phyloP scores from a whole-genome alignment of 2,797 vertebrate species.

The Poeciliopsis presidionis region DNA sequence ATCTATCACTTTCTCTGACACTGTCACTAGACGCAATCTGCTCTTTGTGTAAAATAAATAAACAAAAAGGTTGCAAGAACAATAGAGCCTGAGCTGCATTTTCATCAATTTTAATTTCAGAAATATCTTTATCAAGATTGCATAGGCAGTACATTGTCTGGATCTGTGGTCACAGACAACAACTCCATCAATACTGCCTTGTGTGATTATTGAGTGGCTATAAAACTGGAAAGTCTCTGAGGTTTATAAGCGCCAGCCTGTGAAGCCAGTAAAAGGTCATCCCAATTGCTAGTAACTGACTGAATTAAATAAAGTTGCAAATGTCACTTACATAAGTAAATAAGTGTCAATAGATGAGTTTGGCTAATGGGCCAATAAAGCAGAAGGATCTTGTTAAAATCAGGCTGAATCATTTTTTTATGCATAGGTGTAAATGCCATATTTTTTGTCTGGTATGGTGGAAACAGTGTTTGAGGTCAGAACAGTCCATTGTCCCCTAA shows the following conservation, averaged over 20 bases:
- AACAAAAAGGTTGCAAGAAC: conserved; percentile 35
- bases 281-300: conserved; percentile 75
- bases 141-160: conserved; percentile 25
- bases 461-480: conserved; percentile 45
- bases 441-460: conserved; percentile 18
- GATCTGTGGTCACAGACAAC: conserved; percentile 63
- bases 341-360: conserved; percentile 62
- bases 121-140: conserved; percentile 52
- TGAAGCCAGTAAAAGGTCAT: conserved; percentile 78
- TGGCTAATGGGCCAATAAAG: conserved; percentile 63
- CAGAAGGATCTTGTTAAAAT: conserved; percentile 36
- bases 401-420: conserved; percentile 24
- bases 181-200: conserved; percentile 76
- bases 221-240: conserved; percentile 64
- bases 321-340: conserved; percentile 82
- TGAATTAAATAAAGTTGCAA: conserved; percentile 83
- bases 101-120: conserved; percentile 60
- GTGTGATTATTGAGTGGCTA: conserved; percentile 76
- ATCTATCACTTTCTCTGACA: conserved; percentile 49
- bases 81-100: conserved; percentile 26
- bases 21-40: conserved; percentile 14
- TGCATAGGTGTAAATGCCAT: conserved; percentile 1
- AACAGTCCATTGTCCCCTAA: conserved; percentile 57
- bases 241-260: conserved; percentile 68
- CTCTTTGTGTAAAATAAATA: conserved; percentile 27